These are phyloP conservation scores for Xylocampa areola DNA, from an alignment of 2,888 invertebrate species.

Conservation along the genomic window DNA sequence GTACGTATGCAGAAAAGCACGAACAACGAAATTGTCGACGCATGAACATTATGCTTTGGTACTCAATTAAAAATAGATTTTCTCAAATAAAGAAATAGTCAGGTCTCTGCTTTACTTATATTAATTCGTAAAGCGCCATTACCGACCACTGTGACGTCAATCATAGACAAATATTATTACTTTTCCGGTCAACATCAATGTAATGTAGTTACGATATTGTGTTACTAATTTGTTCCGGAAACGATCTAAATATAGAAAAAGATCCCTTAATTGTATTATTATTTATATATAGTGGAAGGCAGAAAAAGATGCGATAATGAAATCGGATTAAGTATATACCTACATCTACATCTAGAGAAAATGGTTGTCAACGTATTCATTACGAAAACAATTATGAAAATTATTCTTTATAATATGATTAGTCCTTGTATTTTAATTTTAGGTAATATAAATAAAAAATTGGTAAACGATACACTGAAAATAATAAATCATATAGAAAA, in stretches of 20 bases:
- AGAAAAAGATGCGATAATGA: conserved; percentile 10
- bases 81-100: not conserved
- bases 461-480: conserved; percentile 6
- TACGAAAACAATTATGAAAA: no score
- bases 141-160: conserved; percentile 33
- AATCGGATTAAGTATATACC: no score
- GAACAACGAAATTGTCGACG: no score
- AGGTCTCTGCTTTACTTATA: not conserved
- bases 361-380: no score
- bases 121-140: conserved; percentile 32
- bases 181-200: conserved; percentile 33
- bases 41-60: no score
- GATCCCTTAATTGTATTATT: conserved; percentile 26
- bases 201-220: conserved; percentile 30
- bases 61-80: no score
- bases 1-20: no score
- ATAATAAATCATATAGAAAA: conserved; percentile 16
- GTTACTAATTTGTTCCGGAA: conserved; percentile 54
- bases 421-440: no score
- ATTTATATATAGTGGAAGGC: conserved; percentile 3
- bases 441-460: not conserved
- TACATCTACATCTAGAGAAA: no score
- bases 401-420: no score
- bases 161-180: conserved; percentile 43
- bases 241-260: conserved; percentile 40